Evolutionary conservation across 2,888 invertebrate genomes (phyloP).

Genomic region (Theodoxus fluviatilis): DNA sequence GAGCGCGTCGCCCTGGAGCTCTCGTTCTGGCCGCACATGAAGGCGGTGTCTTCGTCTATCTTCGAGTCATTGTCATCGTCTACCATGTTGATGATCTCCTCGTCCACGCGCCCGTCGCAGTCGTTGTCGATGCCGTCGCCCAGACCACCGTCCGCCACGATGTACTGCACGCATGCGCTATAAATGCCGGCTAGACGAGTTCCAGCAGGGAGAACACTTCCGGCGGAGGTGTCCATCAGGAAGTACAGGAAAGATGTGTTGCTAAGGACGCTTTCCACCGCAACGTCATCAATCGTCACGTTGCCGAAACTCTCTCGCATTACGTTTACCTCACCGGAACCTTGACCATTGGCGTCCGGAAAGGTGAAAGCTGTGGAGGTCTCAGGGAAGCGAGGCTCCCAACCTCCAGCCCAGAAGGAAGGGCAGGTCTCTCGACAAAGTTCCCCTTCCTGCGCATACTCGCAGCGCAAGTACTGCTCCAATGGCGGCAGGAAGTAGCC

Average conservation of each 20-base stretch:
- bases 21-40: conserved; percentile 12
- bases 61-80: conserved; percentile 41
- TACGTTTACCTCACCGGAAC: too few relatives aligned
- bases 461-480: conserved; percentile 36
- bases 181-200: conserved; percentile 40
- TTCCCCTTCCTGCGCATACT: conserved; percentile 23
- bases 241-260: conserved; percentile 34
- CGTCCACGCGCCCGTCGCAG: conserved; percentile 44
- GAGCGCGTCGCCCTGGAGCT: not conserved
- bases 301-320: too few relatives aligned
- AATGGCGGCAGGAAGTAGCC: conserved; percentile 36
- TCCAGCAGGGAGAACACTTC: conserved; percentile 40
- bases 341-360: conserved; percentile 28
- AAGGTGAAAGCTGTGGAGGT: conserved; percentile 19
- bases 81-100: conserved; percentile 35
- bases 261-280: too few relatives aligned
- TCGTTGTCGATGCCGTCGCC: conserved; percentile 49
- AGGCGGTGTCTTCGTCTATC: conserved; percentile 40
- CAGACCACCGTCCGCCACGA: conserved; percentile 32
- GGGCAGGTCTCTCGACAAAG: conserved; percentile 32
- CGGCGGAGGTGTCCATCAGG: conserved; percentile 31
- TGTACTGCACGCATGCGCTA: conserved; percentile 36
- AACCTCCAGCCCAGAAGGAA: too few relatives aligned
- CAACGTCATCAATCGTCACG: too few relatives aligned
- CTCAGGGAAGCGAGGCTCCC: too few relatives aligned